Evolutionary conservation across 2,797 vertebrate species (phyloP).

Genomic region (Propithecus deckenii): DNA sequence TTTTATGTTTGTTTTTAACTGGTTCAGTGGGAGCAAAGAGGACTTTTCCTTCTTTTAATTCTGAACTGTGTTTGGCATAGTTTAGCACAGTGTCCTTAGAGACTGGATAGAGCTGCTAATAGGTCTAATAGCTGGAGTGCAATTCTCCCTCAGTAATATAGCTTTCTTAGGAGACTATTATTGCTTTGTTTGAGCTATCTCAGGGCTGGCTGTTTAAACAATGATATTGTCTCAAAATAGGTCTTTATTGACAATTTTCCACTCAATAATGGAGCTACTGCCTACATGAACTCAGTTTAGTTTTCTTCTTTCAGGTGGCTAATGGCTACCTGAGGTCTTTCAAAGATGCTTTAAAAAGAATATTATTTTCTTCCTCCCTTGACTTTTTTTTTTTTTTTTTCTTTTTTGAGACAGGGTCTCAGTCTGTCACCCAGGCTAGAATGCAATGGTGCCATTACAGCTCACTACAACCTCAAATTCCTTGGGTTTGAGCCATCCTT

Average conservation of each 20-base stretch:
- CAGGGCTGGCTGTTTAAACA: constrained; percentile 24
- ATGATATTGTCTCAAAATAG: constrained; percentile 49
- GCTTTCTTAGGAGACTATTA: not conserved
- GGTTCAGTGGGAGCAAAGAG: not conserved
- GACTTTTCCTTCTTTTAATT: not conserved
- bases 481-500: too few relatives aligned
- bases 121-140: constrained; percentile 8
- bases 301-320: constrained; percentile 38
- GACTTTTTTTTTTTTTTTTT: too few relatives aligned
- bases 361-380: not conserved
- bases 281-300: not conserved
- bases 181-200: not conserved
- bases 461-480: too few relatives aligned
- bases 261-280: not conserved
- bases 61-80: constrained; percentile 17
- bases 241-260: constrained; percentile 50
- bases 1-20: not conserved
- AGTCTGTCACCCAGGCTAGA: too few relatives aligned
- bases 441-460: too few relatives aligned
- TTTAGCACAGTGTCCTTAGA: not conserved
- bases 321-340: not conserved
- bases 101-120: not conserved
- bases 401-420: too few relatives aligned
- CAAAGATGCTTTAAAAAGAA: not conserved
- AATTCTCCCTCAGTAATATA: not conserved